phyloP scores from a whole-genome alignment of 2,113 vertebrate species.

The Eptesicus fuscus region DNA sequence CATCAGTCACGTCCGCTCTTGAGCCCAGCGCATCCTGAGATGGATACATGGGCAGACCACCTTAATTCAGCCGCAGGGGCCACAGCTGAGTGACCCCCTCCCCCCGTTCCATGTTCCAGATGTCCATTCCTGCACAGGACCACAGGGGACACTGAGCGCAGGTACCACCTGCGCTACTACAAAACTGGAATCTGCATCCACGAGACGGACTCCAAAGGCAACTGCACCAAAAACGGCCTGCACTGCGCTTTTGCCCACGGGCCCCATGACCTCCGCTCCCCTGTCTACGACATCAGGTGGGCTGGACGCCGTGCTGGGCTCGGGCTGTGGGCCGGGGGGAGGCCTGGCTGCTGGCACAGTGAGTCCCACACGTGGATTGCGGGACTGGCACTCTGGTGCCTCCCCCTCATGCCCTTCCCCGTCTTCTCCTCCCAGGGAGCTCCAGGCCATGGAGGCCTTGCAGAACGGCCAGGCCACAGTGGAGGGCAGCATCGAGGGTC shows the following conservation, averaged over 20 bases:
- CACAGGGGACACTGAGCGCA: constrained; percentile 96
- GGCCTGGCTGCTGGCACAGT: not conserved
- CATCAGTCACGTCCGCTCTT: accelerated
- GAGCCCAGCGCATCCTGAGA: not conserved
- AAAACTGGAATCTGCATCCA: constrained; percentile 99
- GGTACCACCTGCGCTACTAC: constrained; percentile 97
- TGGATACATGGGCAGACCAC: not conserved
- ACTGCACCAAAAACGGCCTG: constrained; percentile 97
- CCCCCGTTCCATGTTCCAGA: constrained; percentile 74
- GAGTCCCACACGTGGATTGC: not conserved
- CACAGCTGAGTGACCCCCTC: not conserved
- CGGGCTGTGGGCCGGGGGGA: not conserved
- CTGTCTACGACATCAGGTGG: constrained; percentile 96
- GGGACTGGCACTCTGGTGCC: not conserved
- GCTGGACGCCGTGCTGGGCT: not conserved
- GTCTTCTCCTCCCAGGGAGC: constrained; percentile 85
- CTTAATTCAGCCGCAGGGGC: not conserved
- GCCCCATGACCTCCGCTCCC: constrained; percentile 96
- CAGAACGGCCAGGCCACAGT: constrained; percentile 89
- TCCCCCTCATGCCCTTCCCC: constrained; percentile 39
- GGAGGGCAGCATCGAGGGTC: constrained; percentile 91
- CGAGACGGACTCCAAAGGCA: constrained; percentile 96
- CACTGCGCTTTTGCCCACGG: constrained; percentile 98
- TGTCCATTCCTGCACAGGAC: constrained; percentile 96
- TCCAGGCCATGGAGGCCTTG: constrained; percentile 94